phyloP scores from a whole-genome alignment of 2,113 vertebrate genomes.

The Chlorodrepanis virens region DNA sequence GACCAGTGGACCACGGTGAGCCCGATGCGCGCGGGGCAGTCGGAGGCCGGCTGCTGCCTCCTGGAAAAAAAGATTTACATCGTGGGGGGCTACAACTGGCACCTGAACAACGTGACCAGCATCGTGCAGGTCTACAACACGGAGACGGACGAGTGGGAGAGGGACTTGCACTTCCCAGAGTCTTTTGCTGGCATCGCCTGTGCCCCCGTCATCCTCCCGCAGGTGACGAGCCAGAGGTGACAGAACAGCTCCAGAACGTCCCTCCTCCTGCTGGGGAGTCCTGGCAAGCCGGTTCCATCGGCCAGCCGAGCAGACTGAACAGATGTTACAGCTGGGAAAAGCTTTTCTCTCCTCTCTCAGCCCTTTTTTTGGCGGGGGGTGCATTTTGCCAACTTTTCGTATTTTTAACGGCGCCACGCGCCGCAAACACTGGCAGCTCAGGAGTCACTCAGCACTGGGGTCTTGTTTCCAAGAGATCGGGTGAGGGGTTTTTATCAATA shows the following conservation, averaged over 20 bases:
- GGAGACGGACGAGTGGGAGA: conserved; percentile 92
- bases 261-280: not conserved
- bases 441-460: not conserved
- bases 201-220: conserved; percentile 84
- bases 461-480: not conserved
- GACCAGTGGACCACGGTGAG: conserved; percentile 95
- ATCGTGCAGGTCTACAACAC: conserved; percentile 97
- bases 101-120: conserved; percentile 95
- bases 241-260: not conserved
- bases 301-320: not conserved
- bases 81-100: conserved; percentile 96
- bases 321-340: conserved; percentile 8
- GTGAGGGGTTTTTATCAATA: not conserved
- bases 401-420: not conserved
- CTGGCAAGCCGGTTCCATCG: not conserved
- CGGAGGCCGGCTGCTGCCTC: conserved; percentile 91
- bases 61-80: conserved; percentile 90
- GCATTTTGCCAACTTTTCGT: not conserved
- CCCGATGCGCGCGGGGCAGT: conserved; percentile 93
- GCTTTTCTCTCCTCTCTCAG: not conserved
- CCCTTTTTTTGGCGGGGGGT: not conserved
- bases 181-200: conserved; percentile 93
- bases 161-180: conserved; percentile 95
- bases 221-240: conserved; percentile 75
- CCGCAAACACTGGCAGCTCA: not conserved